These are phyloP conservation scores for Aramus guarauna DNA, from an alignment of 2,113 vertebrate genomes.

Conservation along the genomic window DNA sequence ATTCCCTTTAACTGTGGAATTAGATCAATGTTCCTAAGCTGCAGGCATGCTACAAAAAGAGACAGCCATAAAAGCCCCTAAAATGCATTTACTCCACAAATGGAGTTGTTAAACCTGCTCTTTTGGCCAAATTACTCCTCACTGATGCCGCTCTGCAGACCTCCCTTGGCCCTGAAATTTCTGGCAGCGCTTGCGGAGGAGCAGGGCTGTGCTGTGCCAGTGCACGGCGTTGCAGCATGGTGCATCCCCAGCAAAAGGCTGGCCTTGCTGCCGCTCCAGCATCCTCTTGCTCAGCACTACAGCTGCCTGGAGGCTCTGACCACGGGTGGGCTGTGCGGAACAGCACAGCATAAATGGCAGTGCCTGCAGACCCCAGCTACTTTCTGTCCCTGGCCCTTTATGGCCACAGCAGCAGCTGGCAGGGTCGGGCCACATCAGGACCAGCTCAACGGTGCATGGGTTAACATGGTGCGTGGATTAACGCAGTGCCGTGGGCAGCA, in stretches of 20 bases:
- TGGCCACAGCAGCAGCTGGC: background rate
- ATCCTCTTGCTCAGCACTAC: background rate
- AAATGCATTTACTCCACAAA: background rate
- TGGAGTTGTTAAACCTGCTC: background rate
- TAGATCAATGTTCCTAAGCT: background rate
- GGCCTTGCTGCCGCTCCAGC: background rate
- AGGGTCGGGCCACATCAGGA: background rate
- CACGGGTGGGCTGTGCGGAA: background rate
- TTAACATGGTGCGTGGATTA: background rate
- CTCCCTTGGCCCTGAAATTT: background rate
- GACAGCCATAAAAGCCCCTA: background rate
- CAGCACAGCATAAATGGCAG: background rate
- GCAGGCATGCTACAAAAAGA: background rate
- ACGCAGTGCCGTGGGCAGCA: fast-evolving
- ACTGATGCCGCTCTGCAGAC: background rate
- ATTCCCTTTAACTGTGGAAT: background rate
- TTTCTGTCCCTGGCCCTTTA: background rate
- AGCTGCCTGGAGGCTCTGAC: background rate
- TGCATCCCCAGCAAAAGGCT: background rate
- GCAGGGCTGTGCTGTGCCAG: background rate
- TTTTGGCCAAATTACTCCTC: background rate
- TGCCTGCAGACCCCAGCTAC: background rate
- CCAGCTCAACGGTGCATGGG: fast-evolving
- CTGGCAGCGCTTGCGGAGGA: background rate
- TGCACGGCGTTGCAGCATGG: background rate